Conservation (phyloP, 2,888 invertebrate genomes). For the Tigriopus californicus region DNA sequence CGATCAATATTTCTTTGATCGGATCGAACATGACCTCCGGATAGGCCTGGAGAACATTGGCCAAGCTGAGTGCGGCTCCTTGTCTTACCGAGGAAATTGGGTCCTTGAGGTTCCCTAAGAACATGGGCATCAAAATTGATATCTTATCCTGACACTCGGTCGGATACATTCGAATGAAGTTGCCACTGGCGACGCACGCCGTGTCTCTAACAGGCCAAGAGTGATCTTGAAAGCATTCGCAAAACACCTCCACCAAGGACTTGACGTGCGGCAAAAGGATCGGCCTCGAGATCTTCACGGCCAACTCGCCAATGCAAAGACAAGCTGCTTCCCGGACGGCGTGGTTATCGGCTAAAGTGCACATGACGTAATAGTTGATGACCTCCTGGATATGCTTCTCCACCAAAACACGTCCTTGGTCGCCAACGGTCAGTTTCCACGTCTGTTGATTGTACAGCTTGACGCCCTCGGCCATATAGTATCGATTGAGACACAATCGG, state of each 20-base stretch:
- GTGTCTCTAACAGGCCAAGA: constrained; percentile 39
- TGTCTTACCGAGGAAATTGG: constrained; percentile 35
- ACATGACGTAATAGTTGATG: constrained; percentile 32
- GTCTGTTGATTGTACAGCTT: constrained; percentile 36
- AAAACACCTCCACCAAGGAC: constrained; percentile 29
- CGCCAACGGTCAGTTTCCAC: constrained; percentile 32
- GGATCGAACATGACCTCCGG: constrained; percentile 24
- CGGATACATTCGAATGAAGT: constrained; percentile 33
- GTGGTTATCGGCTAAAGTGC: constrained; percentile 34
- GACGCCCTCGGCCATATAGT: constrained; percentile 37
- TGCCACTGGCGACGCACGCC: constrained; percentile 36
- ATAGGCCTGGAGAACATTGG: constrained; percentile 29
- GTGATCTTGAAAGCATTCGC: constrained; percentile 34
- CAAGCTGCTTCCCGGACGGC: constrained; percentile 38
- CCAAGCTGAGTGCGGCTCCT: constrained; percentile 35
- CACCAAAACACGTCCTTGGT: constrained; percentile 30
- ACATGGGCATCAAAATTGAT: not conserved
- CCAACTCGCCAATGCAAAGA: constrained; percentile 36
- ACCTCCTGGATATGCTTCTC: constrained; percentile 24
- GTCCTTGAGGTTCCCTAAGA: constrained; percentile 29
- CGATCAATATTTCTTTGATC: not conserved
- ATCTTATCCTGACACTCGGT: constrained; percentile 26
- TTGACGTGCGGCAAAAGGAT: constrained; percentile 29
- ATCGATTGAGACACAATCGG: constrained; percentile 35
- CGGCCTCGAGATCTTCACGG: constrained; percentile 28